Evolutionary conservation across 2,797 vertebrate species (phyloP).

Genomic region (Danionella dracula): DNA sequence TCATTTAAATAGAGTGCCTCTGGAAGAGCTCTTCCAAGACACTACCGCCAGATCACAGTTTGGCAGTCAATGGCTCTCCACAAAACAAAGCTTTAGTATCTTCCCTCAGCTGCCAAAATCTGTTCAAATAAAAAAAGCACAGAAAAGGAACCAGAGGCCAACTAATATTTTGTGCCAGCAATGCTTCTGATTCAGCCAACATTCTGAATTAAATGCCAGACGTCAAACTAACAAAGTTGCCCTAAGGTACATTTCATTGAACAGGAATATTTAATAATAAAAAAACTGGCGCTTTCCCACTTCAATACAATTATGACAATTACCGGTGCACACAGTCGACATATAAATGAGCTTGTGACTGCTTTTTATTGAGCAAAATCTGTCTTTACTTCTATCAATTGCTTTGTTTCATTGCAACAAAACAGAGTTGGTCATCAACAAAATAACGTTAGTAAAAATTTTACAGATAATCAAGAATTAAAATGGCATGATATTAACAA

Average conservation of each 20-base stretch:
- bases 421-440: too few relatives aligned
- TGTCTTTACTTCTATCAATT: too few relatives aligned
- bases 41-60: slow-evolving; percentile 3
- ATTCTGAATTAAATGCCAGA: not conserved
- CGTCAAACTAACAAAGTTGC: not conserved
- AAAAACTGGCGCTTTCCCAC: slow-evolving; percentile 11
- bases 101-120: slow-evolving; percentile 11
- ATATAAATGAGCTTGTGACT: slow-evolving; percentile 25
- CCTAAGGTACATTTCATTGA: not conserved
- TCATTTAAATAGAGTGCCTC: slow-evolving; percentile 25
- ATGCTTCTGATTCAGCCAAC: not conserved
- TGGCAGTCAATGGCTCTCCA: slow-evolving; percentile 10
- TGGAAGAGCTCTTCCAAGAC: slow-evolving; percentile 19
- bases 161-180: slow-evolving; percentile 5
- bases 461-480: too few relatives aligned
- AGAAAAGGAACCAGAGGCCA: not conserved
- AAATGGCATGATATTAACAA: too few relatives aligned
- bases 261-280: slow-evolving; percentile 1
- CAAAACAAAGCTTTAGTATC: slow-evolving; percentile 19
- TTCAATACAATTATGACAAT: slow-evolving; percentile 31
- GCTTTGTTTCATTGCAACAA: too few relatives aligned
- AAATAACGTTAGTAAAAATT: too few relatives aligned
- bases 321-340: slow-evolving; percentile 15
- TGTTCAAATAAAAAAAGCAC: not conserved
- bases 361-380: not conserved